These are phyloP conservation scores for Ennomos fuscantarius DNA, from an alignment of 2,888 invertebrate species.

Conservation along the genomic window DNA sequence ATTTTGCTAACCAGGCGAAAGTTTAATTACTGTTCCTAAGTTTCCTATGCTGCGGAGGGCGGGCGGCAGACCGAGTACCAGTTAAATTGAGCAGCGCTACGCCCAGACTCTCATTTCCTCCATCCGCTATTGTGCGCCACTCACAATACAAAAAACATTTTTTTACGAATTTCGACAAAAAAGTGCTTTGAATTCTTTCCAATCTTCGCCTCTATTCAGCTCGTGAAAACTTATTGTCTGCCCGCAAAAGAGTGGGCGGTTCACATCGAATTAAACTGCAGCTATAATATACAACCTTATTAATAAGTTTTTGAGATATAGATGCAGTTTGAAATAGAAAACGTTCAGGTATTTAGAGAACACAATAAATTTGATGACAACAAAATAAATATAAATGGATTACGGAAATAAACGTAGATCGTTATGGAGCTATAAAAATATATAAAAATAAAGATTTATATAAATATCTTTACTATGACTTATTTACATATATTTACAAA, in stretches of 20 bases:
- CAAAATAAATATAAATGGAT: too few species aligned
- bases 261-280: conserved; percentile 50
- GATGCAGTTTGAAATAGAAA: not conserved
- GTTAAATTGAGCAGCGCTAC: conserved; percentile 80
- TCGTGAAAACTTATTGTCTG: conserved; percentile 78
- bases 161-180: conserved; percentile 81
- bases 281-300: conserved; percentile 47
- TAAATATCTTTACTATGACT: too few species aligned
- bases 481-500: too few species aligned
- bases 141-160: conserved; percentile 83
- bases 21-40: conserved; percentile 4
- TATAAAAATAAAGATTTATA: too few species aligned
- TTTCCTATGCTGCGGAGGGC: conserved; percentile 28
- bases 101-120: conserved; percentile 84
- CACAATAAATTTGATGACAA: too few species aligned
- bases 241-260: conserved; percentile 59
- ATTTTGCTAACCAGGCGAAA: not conserved
- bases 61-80: conserved; percentile 61
- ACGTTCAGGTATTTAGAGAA: too few species aligned
- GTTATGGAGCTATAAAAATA: too few species aligned
- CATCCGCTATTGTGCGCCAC: conserved; percentile 78
- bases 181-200: conserved; percentile 83
- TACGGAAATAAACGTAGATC: too few species aligned
- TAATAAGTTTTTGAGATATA: conserved; percentile 19
- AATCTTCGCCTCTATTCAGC: conserved; percentile 81